Evolutionary conservation across 2,113 vertebrate genomes (phyloP), one percentile per base, ranked within the genome.

Genomic region (Melanostigma gelatinosum): DNA sequence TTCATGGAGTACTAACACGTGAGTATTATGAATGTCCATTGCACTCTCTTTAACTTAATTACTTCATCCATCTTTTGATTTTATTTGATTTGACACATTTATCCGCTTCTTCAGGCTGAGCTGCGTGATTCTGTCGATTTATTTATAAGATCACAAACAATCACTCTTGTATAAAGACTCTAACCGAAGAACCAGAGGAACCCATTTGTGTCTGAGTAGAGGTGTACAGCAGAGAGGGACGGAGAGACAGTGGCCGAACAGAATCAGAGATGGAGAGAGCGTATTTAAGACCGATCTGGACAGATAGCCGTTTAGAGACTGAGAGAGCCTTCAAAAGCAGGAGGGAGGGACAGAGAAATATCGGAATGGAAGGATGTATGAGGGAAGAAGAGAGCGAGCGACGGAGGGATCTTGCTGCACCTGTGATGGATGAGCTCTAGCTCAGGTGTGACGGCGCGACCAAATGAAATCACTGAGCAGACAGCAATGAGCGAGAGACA

Each of bases 401-500:
- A 79, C 10, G 67, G 77, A 77, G 77, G 85, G 77, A 78, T 85
- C 50, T 32, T 65, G 82, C 86, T 77, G 80, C 73, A 90, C 85
- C 79, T 81, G 86, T 92, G 91, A 94, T 91, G 87, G 89, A 93
- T 93, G 89, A 93, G 91, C 71, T 83, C 77, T 74, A 91, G 87
- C 87, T 89, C 88, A 92, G 90, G 91, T 93, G 93, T 91, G 93
- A 94, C 89, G 85, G 89, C 46, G 72, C 50, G 29, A 91, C 89
- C 84, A 92, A 94, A 94, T 92, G 87, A 93, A 92, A 92, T 90
- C 91, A 91, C 89, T 84, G 91, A 88, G 89, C 85, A 91, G 88
- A 91, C 91, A 89, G 90, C 90, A 93, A 92, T 90, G 91, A 91
- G 90, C 84, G 82, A 85, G 87, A 88, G 88, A 91, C 92, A 92